phyloP scores from a whole-genome alignment of 37 sponge, comb jelly and placozoan genomes.

The Aphrocallistes beatrix region DNA sequence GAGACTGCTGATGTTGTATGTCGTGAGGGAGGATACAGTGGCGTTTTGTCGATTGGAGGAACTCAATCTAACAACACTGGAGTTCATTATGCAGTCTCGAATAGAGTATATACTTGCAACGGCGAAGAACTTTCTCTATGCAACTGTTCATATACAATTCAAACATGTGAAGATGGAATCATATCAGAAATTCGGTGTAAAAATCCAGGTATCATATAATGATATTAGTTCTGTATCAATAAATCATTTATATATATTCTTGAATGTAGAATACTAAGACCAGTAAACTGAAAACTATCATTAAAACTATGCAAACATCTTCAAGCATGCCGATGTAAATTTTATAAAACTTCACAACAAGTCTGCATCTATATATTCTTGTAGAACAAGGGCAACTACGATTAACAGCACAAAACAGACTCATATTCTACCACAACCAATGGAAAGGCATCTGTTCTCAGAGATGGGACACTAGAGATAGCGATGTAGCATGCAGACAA shows the following conservation, averaged over 20 bases:
- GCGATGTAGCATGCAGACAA: background rate
- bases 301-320: too few species aligned
- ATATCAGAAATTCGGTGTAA: background rate
- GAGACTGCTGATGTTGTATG: conserved; percentile 8
- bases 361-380: too few species aligned
- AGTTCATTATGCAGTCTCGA: background rate
- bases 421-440: background rate
- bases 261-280: too few species aligned
- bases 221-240: too few species aligned
- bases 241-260: too few species aligned
- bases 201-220: background rate
- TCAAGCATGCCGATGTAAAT: too few species aligned
- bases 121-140: background rate
- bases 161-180: background rate
- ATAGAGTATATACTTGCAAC: background rate
- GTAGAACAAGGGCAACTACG: too few species aligned
- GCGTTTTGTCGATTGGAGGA: background rate
- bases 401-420: too few species aligned
- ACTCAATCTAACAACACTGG: background rate
- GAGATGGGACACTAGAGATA: background rate
- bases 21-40: background rate
- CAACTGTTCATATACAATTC: background rate
- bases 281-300: too few species aligned
- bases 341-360: too few species aligned
- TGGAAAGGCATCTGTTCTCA: background rate